A percentile compares a stretch with the other conserved stretches of the same genome.
Evolutionary conservation across 1,140 invertebrate genomes (phyloP).

Genomic region (Psix sp.): DNA sequence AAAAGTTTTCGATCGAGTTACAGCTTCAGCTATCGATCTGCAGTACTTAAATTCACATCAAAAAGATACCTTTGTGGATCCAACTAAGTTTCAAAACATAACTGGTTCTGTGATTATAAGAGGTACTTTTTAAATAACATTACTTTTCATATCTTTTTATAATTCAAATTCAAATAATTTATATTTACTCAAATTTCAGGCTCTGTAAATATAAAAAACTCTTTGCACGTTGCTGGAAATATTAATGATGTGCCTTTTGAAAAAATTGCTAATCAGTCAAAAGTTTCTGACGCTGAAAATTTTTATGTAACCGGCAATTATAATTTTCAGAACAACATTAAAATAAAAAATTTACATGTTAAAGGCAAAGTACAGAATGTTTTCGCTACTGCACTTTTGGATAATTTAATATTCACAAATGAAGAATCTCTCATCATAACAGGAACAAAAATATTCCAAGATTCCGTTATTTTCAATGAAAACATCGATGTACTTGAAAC

Average conservation of each 20-base stretch:
- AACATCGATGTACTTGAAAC: constrained; percentile 43
- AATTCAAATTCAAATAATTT: too few relatives aligned
- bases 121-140: constrained; percentile 39
- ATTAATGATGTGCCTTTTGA: neutral
- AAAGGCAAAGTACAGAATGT: constrained; percentile 52
- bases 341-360: constrained; percentile 47
- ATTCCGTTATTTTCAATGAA: constrained; percentile 45
- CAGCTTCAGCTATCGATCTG: constrained; percentile 31
- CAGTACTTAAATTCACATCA: constrained; percentile 57
- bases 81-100: constrained; percentile 56
- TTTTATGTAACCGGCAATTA: constrained; percentile 48
- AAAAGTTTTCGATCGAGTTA: constrained; percentile 54
- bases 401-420: constrained; percentile 42
- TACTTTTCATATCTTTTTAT: neutral
- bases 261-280: too few relatives aligned
- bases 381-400: constrained; percentile 38
- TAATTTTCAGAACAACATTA: constrained; percentile 27
- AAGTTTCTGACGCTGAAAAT: neutral
- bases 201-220: too few relatives aligned
- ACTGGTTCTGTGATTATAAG: constrained; percentile 58
- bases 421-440: constrained; percentile 39
- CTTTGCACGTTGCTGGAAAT: neutral
- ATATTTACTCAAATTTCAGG: too few relatives aligned
- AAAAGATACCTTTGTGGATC: constrained; percentile 52
- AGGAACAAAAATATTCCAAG: constrained; percentile 60